Evolutionary conservation across 1,140 invertebrate genomes (phyloP), one percentile per base, ranked within the genome.

Genomic region (Drosophila tropicalis): DNA sequence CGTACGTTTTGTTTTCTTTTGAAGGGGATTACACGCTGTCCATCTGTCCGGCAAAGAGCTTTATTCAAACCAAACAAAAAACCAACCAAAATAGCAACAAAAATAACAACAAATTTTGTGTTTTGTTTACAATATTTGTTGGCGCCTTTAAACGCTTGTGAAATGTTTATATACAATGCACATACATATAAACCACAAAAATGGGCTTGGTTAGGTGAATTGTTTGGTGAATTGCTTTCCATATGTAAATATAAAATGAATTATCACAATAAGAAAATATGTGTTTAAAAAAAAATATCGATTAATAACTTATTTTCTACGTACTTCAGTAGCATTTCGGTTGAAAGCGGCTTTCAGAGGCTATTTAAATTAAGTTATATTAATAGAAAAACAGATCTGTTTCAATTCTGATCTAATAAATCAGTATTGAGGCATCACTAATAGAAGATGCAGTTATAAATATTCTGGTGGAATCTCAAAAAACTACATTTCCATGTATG

Each of bases 111-210:
- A 66, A 70, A 65, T 54, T 65, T 51, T 36, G 56, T 36, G 70
- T 76, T 76, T 77, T 77, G 74, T 76, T 76, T 77, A 77, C 40
- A 65, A 57, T 76, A 70, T 77, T 36, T 62, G 15, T 62, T 62
- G 67, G 74, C 74, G 74, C 73, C 73, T 76, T 47, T 44, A 22
- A 9, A 76, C 22, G 40, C 39, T 70, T n/a, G 22, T 19, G 51
- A 76, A 61, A 47, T 76, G 74, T 77, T 76, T 77, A 77, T 62
- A 2, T 15, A 13, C 47, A 70, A 67, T 66, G 67, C 41, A 13
- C 36, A 12, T 36, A 36, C 10, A 39, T n/a, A 41, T 36, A 60
- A 51, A 58, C 56, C 56, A 36, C 32, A 41, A 56, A 76, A 63
- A 41, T 56, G 15, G 29, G 32, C 57, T 76, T 34, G 22, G 41